Percentiles rank a stretch among this genome's conserved stretches.
These are phyloP conservation scores for Andrena bucephala DNA, from an alignment of 2,888 invertebrate species.

Conservation along the genomic window DNA sequence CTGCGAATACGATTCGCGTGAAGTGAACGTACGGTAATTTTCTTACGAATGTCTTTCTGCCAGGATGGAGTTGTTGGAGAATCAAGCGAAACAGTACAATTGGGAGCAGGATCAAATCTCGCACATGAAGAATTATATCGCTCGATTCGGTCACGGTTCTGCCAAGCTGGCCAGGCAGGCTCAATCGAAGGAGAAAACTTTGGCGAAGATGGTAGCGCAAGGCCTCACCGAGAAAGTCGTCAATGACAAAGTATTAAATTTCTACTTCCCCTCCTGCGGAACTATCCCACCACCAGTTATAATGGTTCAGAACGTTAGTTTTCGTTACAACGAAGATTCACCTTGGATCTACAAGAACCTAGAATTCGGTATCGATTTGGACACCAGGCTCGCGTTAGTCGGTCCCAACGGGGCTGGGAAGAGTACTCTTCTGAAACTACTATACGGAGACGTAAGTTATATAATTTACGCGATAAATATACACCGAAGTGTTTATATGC, in stretches of 20 bases:
- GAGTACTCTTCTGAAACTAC: conserved; percentile 97
- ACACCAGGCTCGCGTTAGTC: conserved; percentile 97
- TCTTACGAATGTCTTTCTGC: neutral
- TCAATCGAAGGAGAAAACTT: conserved; percentile 99
- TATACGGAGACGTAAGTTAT: conserved; percentile 94
- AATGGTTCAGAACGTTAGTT: conserved; percentile 99
- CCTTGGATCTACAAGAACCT: conserved; percentile 98
- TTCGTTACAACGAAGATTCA: conserved; percentile 94
- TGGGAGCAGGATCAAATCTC: conserved; percentile 99
- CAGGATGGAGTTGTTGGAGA: conserved; percentile 96
- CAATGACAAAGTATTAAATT: conserved; percentile 95
- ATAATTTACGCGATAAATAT: neutral
- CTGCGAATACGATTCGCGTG: no score
- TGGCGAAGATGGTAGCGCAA: conserved; percentile 99
- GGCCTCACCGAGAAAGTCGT: conserved; percentile 98
- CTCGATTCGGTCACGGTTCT: conserved; percentile 99
- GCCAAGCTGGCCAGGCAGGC: conserved; percentile 99
- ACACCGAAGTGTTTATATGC: neutral
- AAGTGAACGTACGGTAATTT: neutral
- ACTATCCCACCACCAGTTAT: conserved; percentile 99
- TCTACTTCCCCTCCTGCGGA: conserved; percentile 97
- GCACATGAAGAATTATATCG: conserved; percentile 99
- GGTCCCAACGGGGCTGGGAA: conserved; percentile 99
- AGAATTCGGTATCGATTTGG: conserved; percentile 99
- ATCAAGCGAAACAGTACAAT: conserved; percentile 99